A percentile compares a stretch with the other conserved stretches of the same genome.
phyloP scores from a whole-genome alignment of 2,888 invertebrate species.

The Orthosia gothica region DNA sequence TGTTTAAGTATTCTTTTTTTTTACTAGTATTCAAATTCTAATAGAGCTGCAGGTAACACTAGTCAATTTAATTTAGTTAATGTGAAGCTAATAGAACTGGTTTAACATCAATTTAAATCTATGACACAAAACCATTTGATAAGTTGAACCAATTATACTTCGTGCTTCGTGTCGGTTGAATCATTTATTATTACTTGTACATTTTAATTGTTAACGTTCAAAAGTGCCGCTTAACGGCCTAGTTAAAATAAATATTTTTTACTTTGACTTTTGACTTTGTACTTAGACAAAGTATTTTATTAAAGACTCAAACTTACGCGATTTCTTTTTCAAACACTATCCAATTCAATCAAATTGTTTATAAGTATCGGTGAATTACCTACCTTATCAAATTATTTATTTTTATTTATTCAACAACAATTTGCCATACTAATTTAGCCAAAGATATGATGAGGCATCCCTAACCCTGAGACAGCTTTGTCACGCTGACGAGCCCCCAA shows the following conservation, averaged over 20 bases:
- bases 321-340: too few species aligned
- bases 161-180: too few species aligned
- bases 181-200: too few species aligned
- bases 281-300: not conserved
- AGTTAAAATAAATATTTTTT: too few species aligned
- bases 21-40: not conserved
- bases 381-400: too few species aligned
- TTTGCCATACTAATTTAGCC: not conserved
- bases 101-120: not conserved
- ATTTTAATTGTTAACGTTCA: too few species aligned
- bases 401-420: not conserved
- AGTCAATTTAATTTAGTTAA: not conserved
- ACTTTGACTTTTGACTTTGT: too few species aligned
- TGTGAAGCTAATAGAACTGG: not conserved
- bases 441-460: slow-evolving; percentile 19
- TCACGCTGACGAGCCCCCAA: slow-evolving; percentile 67
- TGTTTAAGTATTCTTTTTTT: too few species aligned
- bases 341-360: too few species aligned
- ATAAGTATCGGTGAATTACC: too few species aligned
- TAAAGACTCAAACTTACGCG: not conserved
- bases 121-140: slow-evolving; percentile 6
- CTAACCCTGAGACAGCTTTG: slow-evolving; percentile 27
- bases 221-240: too few species aligned
- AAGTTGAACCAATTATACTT: slow-evolving; percentile 6
- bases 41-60: too few species aligned